Conservation (phyloP, 2,797 vertebrate species). For the Gallirallus australis region DNA sequence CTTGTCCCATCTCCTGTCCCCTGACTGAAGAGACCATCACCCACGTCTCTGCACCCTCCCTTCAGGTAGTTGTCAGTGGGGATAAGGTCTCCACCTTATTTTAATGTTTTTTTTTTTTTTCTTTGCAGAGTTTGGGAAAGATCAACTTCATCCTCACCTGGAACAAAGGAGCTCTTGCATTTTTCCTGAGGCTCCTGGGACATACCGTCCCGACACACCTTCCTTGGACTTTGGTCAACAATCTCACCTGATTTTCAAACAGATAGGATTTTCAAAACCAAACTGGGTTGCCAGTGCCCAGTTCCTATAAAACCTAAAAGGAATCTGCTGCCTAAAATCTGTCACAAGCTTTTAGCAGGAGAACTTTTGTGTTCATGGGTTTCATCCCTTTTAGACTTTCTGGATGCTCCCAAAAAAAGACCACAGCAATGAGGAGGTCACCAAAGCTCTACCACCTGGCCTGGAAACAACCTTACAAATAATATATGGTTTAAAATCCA, state of each 20-base stretch:
- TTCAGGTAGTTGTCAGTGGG: too few relatives aligned
- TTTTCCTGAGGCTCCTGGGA: background rate
- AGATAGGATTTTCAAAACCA: background rate
- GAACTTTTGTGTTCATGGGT: background rate
- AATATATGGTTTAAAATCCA: background rate
- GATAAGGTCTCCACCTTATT: background rate
- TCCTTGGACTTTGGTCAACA: background rate
- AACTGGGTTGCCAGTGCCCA: background rate
- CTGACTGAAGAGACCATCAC: too few relatives aligned
- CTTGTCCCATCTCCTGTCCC: too few relatives aligned
- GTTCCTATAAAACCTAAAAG: background rate
- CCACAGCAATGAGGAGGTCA: accelerated
- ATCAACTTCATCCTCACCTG: background rate
- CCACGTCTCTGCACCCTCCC: too few relatives aligned
- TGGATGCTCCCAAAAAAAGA: background rate
- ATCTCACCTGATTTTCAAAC: background rate
- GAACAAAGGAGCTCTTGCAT: background rate
- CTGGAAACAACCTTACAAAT: background rate
- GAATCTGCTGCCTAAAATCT: background rate
- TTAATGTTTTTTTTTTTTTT: background rate
- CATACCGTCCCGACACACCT: background rate
- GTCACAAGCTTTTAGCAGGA: background rate
- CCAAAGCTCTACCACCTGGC: background rate
- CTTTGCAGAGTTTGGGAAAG: background rate
- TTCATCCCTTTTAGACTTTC: background rate